These are phyloP conservation scores for Creontiades dilutus DNA, from an alignment of 2,888 invertebrate species.

Conservation along the genomic window DNA sequence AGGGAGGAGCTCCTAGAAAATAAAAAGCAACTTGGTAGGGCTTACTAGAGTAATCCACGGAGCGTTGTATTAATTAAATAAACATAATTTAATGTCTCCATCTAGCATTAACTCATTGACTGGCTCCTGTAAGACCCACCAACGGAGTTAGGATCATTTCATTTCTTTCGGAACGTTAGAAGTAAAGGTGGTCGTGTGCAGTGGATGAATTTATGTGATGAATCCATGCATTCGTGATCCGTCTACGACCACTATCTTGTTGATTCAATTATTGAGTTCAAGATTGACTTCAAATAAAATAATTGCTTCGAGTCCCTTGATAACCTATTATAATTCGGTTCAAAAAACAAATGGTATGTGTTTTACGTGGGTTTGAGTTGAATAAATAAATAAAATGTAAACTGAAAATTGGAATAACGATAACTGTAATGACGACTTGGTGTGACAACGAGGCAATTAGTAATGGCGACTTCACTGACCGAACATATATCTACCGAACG, in stretches of 20 bases:
- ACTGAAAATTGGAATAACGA: too few relatives aligned
- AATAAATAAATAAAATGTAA: too few relatives aligned
- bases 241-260: neutral
- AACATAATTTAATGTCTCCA: constrained; percentile 52
- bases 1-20: neutral
- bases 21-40: neutral
- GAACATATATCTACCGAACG: too few relatives aligned
- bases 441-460: too few relatives aligned
- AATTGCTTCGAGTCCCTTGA: too few relatives aligned
- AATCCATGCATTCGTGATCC: neutral
- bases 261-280: neutral
- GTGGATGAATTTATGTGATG: neutral
- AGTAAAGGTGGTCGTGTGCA: neutral
- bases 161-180: neutral
- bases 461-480: too few relatives aligned
- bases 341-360: too few relatives aligned
- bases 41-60: neutral
- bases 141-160: neutral
- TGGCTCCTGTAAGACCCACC: constrained; percentile 36
- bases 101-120: neutral
- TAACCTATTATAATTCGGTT: too few relatives aligned
- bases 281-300: too few relatives aligned
- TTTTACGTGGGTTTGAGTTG: too few relatives aligned
- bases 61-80: constrained; percentile 54
- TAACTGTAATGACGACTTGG: too few relatives aligned